Percentiles rank a stretch among this genome's conserved stretches.
Conservation (phyloP, 2,113 vertebrate species). For the Varanus komodoensis region DNA sequence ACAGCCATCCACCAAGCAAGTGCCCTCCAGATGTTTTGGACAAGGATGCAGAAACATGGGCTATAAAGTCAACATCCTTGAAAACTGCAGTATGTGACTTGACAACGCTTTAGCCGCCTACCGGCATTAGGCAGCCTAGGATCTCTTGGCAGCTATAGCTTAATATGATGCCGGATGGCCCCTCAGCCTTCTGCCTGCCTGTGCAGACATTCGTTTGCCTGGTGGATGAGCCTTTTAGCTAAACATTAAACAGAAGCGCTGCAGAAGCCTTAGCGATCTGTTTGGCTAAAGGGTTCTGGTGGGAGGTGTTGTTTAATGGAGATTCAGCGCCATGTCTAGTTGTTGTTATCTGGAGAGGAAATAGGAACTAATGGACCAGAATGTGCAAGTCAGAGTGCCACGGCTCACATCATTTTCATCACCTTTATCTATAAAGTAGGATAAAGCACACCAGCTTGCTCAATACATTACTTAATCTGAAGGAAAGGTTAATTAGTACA, state of each 20-base stretch:
- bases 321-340: background rate
- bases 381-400: constrained; percentile 5
- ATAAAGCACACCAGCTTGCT: background rate
- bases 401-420: background rate
- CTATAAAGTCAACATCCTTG: background rate
- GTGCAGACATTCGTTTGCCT: background rate
- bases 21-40: too few relatives aligned
- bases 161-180: background rate
- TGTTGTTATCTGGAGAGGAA: constrained; percentile 21
- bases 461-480: constrained; percentile 12
- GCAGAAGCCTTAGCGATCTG: background rate
- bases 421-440: background rate
- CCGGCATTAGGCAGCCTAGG: background rate
- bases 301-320: background rate
- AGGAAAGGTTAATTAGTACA: constrained; percentile 31
- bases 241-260: background rate
- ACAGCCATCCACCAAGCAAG: too few relatives aligned
- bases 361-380: constrained; percentile 21
- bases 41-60: background rate
- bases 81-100: background rate
- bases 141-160: background rate
- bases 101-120: background rate
- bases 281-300: background rate
- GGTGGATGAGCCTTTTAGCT: background rate
- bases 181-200: background rate